Evolutionary conservation across 2,888 invertebrate species (phyloP), one percentile per base, ranked within the genome.

Genomic region (Aleiodes leptofemur): DNA sequence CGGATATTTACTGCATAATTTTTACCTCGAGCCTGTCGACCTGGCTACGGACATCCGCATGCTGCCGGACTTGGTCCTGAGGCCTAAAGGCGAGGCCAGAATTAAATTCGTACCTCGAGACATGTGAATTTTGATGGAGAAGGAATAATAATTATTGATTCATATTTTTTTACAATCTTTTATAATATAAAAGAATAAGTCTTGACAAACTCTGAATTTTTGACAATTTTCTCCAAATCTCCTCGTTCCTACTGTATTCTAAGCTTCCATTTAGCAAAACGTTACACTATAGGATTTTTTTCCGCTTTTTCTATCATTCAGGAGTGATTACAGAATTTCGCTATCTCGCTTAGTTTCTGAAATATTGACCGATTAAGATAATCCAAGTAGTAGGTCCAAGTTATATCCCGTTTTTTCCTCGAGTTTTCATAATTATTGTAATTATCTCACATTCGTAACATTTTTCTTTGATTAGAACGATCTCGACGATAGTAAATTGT

Each of bases 11-110:
- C 56, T 87, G 34, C 73, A 81, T 38, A 82, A 84, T 69, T 87
- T 86, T 74, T 69, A 82, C 50, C 75, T 87, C 29, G 86, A 86
- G 61, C 80, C 86, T 1, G 73, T 86, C 1, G 85, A 85, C 38
- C 43, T 48, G 4, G 64, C 77, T 5, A 59, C 70, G 8, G 48
- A 77, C 2, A 11, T 79, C 9, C 61, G 56, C 13, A 73, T 79
- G 50, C 23, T 79, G 23, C 77, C 79, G 9, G 79, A 79, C 69
- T 53, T 79, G 13, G 78, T 78, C 6, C 23, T 79, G 1, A 69
- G 76, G 56, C 50, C 78, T 4, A 61, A 55, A 0, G 14, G 56
- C 13, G 74, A 77, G 14, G 74, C 77, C 1, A 4, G 72, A 55
- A 64, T 77, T 9, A 78, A 76, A 59, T 77, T 79, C 50, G 31